Evolutionary conservation across 1,140 invertebrate genomes (phyloP), one percentile per base, ranked within the genome.

Genomic region (Bradysia coprophila): DNA sequence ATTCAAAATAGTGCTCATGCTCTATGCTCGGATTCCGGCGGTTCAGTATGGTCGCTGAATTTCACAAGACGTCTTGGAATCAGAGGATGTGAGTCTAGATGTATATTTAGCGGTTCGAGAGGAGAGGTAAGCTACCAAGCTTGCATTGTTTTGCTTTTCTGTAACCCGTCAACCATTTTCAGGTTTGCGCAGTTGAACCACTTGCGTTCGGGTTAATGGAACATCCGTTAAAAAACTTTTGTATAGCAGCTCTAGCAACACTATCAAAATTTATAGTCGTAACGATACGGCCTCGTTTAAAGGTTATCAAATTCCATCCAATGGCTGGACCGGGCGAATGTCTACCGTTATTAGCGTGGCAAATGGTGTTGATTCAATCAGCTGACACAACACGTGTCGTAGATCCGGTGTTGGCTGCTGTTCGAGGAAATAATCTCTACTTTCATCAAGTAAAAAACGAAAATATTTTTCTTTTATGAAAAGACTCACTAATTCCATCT

Each of bases 31-130:
- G 93, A 98, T 59, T 94, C 87, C 44, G 91, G 92, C 13, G 94
- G 94, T 2, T 95, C 89, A n/a, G 92, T 98, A 3, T 98, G 94
- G 73, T 82, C 96, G 51, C 67, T 98, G 11, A 83, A 76, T 52
- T 92, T 96, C 52, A 90, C 86, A 48, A 68, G 90, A 43, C 77
- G 85, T 6, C 73, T 96, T 53, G 91, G 91, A 3, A 80, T 93
- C 4, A 67, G 91, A 41, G 81, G 81, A 9, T 89, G 83, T 57
- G 81, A 86, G 46, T 86, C 86, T 1, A 81, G 82, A 47, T 93
- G 88, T 61, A 61, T 94, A 15, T 94, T 94, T 61, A 92, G 87
- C 40, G 88, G 89, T 32, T 92, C 91, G 40, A 74, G 89, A 40
- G 93, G 93, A 1, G 93, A 97, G 71, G 93, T 91, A 34, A 21